Base-by-base conservation (phyloP, 92 coral and sea anemone species). In the Actinernus sp. region DNA sequence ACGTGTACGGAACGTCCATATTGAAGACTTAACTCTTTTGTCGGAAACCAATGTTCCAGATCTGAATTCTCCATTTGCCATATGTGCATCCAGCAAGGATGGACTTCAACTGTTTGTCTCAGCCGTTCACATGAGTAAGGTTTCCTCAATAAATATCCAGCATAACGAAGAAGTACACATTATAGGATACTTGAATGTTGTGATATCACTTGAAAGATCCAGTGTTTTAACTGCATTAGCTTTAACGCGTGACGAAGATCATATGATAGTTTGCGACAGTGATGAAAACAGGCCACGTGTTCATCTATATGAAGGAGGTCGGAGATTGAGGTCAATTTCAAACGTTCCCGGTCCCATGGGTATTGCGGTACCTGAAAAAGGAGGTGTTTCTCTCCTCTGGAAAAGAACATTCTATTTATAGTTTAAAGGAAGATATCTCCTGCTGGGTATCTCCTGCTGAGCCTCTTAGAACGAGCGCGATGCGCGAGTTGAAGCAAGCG, bases 371-470 rank as follows among this genome's bases (percentile, higher is more conserved):
- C 60, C 52, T 29, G 87, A 80, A 2, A 41, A 29, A 8, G 63
- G 81, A 14, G 0, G 65, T 80, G 33, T 62, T 61, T 39, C 27
- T 79, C 13, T 72, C 74, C 51, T 79, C 87, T 11, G 54, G 87
- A 63, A 72, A 62, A 52, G 72, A 68, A 50, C 86, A 68, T 26
- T 47, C 54, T 30, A 59, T 67, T 28, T 78, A 26, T 71, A 39
- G 73, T 10, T n/a, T 44, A 47, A 48, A 63, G 22, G 73, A 72
- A 47, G 59, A 18, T 10, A 63, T 2, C 11, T 72, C 11, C 26
- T 72, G 14, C 12, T 17, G 32, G 56, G 39, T 22, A 31, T 65
- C 0, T 57, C 55, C 12, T n/a, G n/a, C n/a, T n/a, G n/a, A n/a
- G n/a, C n/a, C n/a, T n/a, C n/a, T n/a, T n/a, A n/a, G n/a, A n/a